Percentiles rank a stretch among this genome's conserved stretches.
These are phyloP conservation scores for Nesometra sesokonis DNA, from an alignment of 35 echinoderm and acorn worm genomes.

Conservation along the genomic window DNA sequence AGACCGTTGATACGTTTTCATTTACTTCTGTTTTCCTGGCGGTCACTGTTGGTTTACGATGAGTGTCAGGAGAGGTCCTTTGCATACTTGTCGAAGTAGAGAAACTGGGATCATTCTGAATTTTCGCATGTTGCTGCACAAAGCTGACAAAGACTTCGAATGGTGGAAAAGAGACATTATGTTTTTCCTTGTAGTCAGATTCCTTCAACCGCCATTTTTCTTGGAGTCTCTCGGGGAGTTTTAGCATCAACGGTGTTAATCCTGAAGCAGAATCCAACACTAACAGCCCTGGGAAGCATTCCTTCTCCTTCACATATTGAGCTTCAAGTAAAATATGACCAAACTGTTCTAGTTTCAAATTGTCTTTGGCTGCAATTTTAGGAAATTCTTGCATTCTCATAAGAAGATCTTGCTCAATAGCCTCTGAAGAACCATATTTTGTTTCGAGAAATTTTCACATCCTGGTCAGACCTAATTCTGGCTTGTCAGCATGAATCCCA, in stretches of 20 bases:
- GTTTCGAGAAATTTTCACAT: slow-evolving; percentile 36
- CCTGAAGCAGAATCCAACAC: slow-evolving; percentile 27
- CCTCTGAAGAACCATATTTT: slow-evolving; percentile 51
- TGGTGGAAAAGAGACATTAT: slow-evolving; percentile 21
- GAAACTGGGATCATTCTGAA: slow-evolving; percentile 40
- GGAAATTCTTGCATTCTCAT: slow-evolving; percentile 27
- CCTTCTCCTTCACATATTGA: slow-evolving; percentile 26
- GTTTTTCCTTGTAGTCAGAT: slow-evolving; percentile 11
- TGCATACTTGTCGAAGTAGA: background rate
- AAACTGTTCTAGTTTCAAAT: slow-evolving; percentile 18
- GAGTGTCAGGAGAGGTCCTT: background rate
- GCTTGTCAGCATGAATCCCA: slow-evolving; percentile 43
- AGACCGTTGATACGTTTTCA: background rate
- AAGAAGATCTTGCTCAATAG: slow-evolving; percentile 48
- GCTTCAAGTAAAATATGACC: slow-evolving; percentile 23
- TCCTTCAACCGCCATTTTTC: slow-evolving; percentile 9
- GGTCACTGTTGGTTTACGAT: slow-evolving; percentile 24
- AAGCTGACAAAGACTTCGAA: slow-evolving; percentile 49
- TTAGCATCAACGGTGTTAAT: slow-evolving; percentile 23
- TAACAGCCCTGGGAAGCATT: slow-evolving; percentile 11
- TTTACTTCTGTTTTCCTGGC: slow-evolving; percentile 39
- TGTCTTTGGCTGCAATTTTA: background rate
- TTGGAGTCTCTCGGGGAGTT: slow-evolving; percentile 25
- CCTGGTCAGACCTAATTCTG: slow-evolving; percentile 29
- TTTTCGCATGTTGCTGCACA: slow-evolving; percentile 40